Evolutionary conservation across 2,113 vertebrate genomes (phyloP).

Genomic region (Chamaetylas fuelleborni): DNA sequence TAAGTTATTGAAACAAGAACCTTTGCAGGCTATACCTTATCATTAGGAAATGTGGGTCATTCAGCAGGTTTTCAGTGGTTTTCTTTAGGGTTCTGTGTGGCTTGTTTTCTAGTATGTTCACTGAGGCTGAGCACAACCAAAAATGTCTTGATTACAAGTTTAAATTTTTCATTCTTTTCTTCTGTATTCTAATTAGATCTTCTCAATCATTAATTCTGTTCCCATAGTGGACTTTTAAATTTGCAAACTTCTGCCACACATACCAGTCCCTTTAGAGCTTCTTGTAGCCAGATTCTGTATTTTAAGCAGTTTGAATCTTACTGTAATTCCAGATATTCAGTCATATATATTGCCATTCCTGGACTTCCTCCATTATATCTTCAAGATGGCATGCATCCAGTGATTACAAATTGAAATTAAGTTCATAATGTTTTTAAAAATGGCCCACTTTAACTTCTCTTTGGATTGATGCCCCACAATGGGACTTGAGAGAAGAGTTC

Average conservation of each 20-base stretch:
- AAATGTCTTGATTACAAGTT: neutral
- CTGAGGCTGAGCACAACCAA: neutral
- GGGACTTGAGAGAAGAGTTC: neutral
- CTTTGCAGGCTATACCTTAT: neutral
- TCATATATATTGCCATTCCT: neutral
- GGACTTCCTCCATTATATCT: neutral
- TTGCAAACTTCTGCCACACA: neutral
- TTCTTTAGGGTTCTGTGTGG: neutral
- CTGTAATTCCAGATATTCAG: neutral
- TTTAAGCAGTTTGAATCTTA: neutral
- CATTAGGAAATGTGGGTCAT: neutral
- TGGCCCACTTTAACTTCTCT: neutral
- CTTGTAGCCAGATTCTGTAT: neutral
- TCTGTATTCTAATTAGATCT: neutral
- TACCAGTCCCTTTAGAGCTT: neutral
- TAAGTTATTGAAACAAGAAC: constrained; percentile 8
- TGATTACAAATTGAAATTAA: neutral
- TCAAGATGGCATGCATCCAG: neutral
- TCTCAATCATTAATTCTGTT: neutral
- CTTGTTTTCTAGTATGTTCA: neutral
- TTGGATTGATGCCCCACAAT: neutral
- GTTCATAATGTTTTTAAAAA: neutral
- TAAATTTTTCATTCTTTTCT: neutral
- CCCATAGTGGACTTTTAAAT: neutral
- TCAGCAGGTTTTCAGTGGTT: fast-evolving